Base-by-base conservation (phyloP, 2,797 vertebrate genomes). In the Sciaenops ocellatus region DNA sequence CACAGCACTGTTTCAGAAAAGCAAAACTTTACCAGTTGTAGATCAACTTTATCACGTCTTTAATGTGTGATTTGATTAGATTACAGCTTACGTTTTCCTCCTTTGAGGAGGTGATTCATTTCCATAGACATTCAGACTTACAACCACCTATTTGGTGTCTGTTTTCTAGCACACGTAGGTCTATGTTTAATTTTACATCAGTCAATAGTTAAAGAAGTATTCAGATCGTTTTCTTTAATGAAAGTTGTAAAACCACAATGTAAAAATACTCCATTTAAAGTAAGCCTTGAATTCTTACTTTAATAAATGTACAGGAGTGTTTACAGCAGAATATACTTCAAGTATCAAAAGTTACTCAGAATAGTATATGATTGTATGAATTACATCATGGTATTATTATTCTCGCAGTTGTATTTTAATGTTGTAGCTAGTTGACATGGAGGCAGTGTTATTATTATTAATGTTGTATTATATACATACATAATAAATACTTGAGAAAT, bases 21-120 rank as follows among this genome's bases (percentile, higher is more conserved):
- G 4, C 24, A 6, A n/a, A 34, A 18, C 12, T 28, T 2, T 17
- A 30, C 5, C 6, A 22, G 16, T 22, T 47, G 12, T 9, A 17
- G 11, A 60, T 51, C 6, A 52, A 3, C 0, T 24, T n/a, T 8
- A 52, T 57, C 54, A 16, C 0, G 3, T 26, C 13, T 38, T 13
- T 48, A 48, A 28, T 30, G 30, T 51, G 44, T 22, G 46, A 41
- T 65, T 55, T 76, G 50, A 71, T 67, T 54, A 26, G 12, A 75
- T 54, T 38, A 62, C 1, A 73, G 34, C 26, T 38, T 4, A 44
- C 51, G 48, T 52, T 59, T 24, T 59, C n/a, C 10, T 46, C 16
- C 42, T 12, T 30, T n/a, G 3, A 34, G 4, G 8, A 30, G n/a
- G 11, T n/a, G 50, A 47, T 63, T 41, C 0, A 24, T 62, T 50